Evolutionary conservation across 1,140 invertebrate species (phyloP), one percentile per base, ranked within the genome.

Genomic region (Zaprionus tsacasi): DNA sequence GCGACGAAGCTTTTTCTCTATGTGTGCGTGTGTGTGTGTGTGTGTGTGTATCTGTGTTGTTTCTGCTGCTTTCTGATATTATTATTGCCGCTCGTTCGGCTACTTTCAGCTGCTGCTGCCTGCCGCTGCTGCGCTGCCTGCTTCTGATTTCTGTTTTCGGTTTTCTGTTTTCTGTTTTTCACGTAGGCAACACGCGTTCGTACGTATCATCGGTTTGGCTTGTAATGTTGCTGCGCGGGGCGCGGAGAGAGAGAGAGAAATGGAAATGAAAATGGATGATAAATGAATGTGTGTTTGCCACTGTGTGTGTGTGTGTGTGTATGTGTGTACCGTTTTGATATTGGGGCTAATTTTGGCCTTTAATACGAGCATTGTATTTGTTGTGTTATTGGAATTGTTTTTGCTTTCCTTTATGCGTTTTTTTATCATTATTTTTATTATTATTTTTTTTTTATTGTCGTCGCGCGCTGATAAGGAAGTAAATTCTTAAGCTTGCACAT

Each of bases 11-110:
- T 60, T 50, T 60, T 21, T 50, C n/a, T 21, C 6, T 11, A 7
- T 15, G 43, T 17, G 13, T 15, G 43, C 2, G 43, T 15, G 43
- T 45, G 43, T 45, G 15, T 13, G 13, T 21, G 21, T 52, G 45
- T 10, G 45, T 21, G 6, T 60, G 38, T 35, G 58, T 61, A 2
- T 10, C 3, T 61, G 7, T 50, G 21, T 17, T 68, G 21, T 45
- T 67, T 48, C 64, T 68, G 54, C 63, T 77, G 45, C 56, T 66
- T 72, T 71, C 64, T 73, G 70, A 60, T 73, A 54, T 65, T 68
- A 54, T 65, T 68, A 38, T 36, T 57, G 52, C 38, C 21, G 55
- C 17, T 52, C 33, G 13, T 33, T 25, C 15, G 10, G 33, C 48
- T 30, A 21, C 58, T 40, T 40, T 45, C 59, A 50, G 43, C 66